These are phyloP conservation scores for Apodemia mormo DNA, from an alignment of 2,888 invertebrate species.

Conservation along the genomic window DNA sequence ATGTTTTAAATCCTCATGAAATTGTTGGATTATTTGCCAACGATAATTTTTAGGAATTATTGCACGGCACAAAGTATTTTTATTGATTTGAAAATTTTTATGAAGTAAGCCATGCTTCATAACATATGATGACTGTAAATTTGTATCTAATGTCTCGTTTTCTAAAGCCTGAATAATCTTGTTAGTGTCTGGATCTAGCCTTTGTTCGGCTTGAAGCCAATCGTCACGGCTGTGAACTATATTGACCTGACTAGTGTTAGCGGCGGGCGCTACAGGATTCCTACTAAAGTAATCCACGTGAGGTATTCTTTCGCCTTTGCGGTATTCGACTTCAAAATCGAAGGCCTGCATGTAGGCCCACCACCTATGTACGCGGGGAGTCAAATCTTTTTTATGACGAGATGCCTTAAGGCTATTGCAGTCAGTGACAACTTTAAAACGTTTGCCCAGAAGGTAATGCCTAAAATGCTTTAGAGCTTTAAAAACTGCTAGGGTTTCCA, in stretches of 20 bases:
- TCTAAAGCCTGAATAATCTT: not conserved
- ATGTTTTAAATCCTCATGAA: slow-evolving; percentile 25
- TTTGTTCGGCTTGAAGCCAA: not conserved
- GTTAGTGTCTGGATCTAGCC: not conserved
- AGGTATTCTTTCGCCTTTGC: slow-evolving; percentile 31
- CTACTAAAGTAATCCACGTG: slow-evolving; percentile 36
- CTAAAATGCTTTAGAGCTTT: slow-evolving; percentile 43
- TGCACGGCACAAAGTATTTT: slow-evolving; percentile 22
- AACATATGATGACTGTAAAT: slow-evolving; percentile 17
- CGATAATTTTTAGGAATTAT: too few species aligned
- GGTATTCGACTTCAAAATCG: slow-evolving; percentile 37
- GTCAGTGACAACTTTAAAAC: not conserved
- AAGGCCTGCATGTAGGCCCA: slow-evolving; percentile 43
- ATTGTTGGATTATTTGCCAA: slow-evolving; percentile 1
- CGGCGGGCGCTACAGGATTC: slow-evolving; percentile 23
- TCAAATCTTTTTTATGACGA: slow-evolving; percentile 40
- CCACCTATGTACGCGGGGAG: slow-evolving; percentile 43
- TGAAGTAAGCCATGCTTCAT: slow-evolving; percentile 24
- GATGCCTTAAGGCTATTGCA: slow-evolving; percentile 24
- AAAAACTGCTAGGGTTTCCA: slow-evolving; percentile 38
- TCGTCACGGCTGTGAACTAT: not conserved
- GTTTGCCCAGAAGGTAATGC: slow-evolving; percentile 38
- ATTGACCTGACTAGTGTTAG: too few species aligned
- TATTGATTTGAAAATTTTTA: slow-evolving; percentile 30
- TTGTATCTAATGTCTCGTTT: not conserved